Conservation (phyloP, 2,797 vertebrate genomes). For the Anisognathus igniventris region DNA sequence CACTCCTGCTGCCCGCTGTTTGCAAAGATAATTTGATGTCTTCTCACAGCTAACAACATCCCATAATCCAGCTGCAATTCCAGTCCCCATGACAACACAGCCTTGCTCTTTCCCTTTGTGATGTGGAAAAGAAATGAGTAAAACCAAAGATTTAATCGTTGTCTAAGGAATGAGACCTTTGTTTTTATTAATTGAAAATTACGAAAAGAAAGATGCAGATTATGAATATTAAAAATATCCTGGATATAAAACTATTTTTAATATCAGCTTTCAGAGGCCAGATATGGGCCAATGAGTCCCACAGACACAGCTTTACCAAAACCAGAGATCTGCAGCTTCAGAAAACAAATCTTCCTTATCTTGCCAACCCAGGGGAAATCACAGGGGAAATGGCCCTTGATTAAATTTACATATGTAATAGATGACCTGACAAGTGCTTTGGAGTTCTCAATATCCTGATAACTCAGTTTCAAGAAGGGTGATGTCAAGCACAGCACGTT, state of each 20-base stretch:
- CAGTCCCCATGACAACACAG: constrained; percentile 87
- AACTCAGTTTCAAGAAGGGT: background rate
- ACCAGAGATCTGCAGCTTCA: background rate
- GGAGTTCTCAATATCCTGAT: background rate
- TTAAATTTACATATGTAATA: background rate
- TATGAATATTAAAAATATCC: background rate
- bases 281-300: background rate
- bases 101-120: constrained; percentile 82
- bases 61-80: constrained; percentile 86
- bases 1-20: constrained; percentile 78
- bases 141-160: background rate
- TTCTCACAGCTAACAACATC: constrained; percentile 83
- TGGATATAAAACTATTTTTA: background rate
- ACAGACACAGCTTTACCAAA: background rate
- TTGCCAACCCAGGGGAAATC: background rate
- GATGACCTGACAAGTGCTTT: background rate
- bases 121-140: background rate
- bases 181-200: background rate
- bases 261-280: background rate
- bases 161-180: background rate
- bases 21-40: constrained; percentile 88
- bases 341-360: background rate
- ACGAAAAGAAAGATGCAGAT: background rate
- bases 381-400: background rate
- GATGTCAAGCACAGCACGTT: background rate